Evolutionary conservation across 1,140 invertebrate genomes (phyloP), one percentile per base, ranked within the genome.

Genomic region (Littorina saxatilis): DNA sequence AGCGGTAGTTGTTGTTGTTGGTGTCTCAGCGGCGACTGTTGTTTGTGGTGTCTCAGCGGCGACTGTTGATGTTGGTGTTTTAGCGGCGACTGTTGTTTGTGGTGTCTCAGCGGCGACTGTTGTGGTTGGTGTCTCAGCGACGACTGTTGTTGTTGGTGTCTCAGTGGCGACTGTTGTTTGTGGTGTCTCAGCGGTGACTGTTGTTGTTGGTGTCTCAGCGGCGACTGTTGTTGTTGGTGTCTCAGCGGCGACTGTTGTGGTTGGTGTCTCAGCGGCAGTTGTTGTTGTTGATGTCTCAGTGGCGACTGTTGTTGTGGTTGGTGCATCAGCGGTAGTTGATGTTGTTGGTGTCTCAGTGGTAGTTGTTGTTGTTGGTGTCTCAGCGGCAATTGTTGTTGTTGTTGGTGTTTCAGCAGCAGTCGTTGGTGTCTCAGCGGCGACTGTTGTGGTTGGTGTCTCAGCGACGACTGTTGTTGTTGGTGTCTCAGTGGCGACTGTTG

Each of bases 1-100:
- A 43, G 77, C 47, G 63, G 82, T 55, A 17, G 82, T 58, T 58
- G 66, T 11, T 2, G n/a, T n/a, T n/a, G n/a, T n/a, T n/a, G n/a
- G n/a, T n/a, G n/a, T n/a, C n/a, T n/a, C n/a, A n/a, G n/a, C n/a
- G n/a, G n/a, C n/a, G n/a, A n/a, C n/a, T n/a, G n/a, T n/a, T n/a
- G n/a, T n/a, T n/a, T n/a, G n/a, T n/a, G n/a, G 37, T n/a, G 23
- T 40, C 2, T 29, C 17, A 63, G 29, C 9, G 7, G 27, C 35
- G 27, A 32, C 35, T 29, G 61, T 63, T 63, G 27, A 32, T 63
- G 27, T 63, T 23, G 29, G 7, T 63, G 61, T 63, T 0, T 27
- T 63, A 35, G 61, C 35, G 55, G 29, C n/a, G n/a, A n/a, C n/a
- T n/a, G n/a, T n/a, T n/a, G n/a, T n/a, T n/a, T n/a, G n/a, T 63